Base-by-base conservation (phyloP, 2,113 vertebrate genomes). In the Lucifuga dentata region DNA sequence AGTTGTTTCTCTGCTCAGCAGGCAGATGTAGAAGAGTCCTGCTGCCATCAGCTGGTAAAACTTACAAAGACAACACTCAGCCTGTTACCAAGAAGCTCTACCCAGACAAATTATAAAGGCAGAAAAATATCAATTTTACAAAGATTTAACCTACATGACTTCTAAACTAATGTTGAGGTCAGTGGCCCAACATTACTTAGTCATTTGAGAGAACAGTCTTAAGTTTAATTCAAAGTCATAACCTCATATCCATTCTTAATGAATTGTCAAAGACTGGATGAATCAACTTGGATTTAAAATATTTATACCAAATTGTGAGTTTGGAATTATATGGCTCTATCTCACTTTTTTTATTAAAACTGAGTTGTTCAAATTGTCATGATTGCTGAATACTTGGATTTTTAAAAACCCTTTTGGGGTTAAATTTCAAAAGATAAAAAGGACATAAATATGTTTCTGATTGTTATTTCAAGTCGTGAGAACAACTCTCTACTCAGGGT, bases 1-100 rank as follows among this genome's bases (percentile, higher is more conserved):
- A 2, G 29, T 10, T 17, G 39, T 23, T 33, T 55, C 20, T 44
- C 20, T 60, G 40, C 23, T 49, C 36, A 56, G 38, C 4, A 10
- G 57, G 15, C 53, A 50, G 9, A 44, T 63, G 11, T 16, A 15
- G 39, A 86, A 68, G 68, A 76, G 43, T 70, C 77, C 46, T 89
- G 76, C 83, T 84, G 81, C 82, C 87, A 84, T 76, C 84, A 77
- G 0, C 76, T 84, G 87, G 78, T 65, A 23, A 73, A 68, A 61
- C 11, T 57, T 77, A 59, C 17, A 52, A 67, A 73, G 51, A 61
- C 80, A 69, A 36, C 29, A 19, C 15, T 49, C 39, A 65, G 41
- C 55, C 32, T 11, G 8, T 72, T 38, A 63, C 32, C 16, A 35
- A 61, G 6, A 26, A 23, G n/a, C 43, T 58, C 63, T 26, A 17